Conservation (phyloP, 2,888 invertebrate species). For the Siphlonurus alternatus region DNA sequence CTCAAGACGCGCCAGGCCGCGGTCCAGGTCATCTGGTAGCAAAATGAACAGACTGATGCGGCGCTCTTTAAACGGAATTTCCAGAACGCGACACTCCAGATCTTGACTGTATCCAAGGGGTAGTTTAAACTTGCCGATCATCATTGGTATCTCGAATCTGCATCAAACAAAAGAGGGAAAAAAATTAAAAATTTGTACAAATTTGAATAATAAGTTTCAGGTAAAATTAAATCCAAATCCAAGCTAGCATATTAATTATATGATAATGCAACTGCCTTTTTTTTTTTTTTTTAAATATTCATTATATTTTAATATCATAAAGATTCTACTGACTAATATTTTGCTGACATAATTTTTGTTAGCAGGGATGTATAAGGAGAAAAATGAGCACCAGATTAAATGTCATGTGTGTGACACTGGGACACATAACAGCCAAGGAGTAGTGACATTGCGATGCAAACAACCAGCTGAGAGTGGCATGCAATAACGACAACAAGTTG, state of each 20-base stretch:
- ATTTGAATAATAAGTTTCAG: background rate
- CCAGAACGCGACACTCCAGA: slow-evolving; percentile 22
- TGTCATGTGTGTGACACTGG: no score
- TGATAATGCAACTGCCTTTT: no score
- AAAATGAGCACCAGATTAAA: no score
- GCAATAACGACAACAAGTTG: no score
- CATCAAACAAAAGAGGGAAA: background rate
- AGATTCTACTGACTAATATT: no score
- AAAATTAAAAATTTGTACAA: background rate
- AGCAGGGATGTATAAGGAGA: no score
- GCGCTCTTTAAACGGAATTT: slow-evolving; percentile 21
- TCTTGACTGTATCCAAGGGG: slow-evolving; percentile 21
- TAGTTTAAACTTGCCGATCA: slow-evolving; percentile 22
- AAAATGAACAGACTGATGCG: slow-evolving; percentile 23
- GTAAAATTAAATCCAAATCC: background rate
- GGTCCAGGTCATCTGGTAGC: slow-evolving; percentile 21
- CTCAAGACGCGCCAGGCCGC: slow-evolving; percentile 19
- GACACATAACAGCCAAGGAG: no score
- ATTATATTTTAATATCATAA: background rate
- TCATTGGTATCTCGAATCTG: slow-evolving; percentile 23
- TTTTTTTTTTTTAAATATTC: background rate
- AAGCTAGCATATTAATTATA: background rate
- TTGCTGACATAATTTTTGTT: no score
- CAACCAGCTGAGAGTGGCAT: no score
- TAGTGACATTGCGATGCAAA: no score